Evolutionary conservation across 2,888 invertebrate genomes (phyloP).

Genomic region (Trissonchulus latispiculum): DNA sequence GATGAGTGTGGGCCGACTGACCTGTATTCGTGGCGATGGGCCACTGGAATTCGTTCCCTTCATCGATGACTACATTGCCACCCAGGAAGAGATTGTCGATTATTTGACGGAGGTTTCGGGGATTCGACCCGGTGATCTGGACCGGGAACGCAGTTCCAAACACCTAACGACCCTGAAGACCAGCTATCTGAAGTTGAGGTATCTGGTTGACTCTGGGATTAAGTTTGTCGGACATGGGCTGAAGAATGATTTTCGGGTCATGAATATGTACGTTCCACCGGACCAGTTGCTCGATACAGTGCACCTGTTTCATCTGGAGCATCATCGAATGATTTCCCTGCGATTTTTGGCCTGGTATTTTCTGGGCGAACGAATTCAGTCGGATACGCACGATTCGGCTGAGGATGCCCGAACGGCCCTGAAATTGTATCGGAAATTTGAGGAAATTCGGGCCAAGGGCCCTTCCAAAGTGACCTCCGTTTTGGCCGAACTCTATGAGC

Average conservation of each 20-base stretch:
- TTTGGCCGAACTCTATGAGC: slow-evolving; percentile 60
- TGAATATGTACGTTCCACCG: slow-evolving; percentile 66
- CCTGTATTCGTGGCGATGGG: slow-evolving; percentile 73
- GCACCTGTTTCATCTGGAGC: slow-evolving; percentile 67
- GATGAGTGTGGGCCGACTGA: slow-evolving; percentile 73
- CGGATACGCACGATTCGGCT: slow-evolving; percentile 73
- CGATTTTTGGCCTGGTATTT: slow-evolving; percentile 80
- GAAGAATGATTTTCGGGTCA: slow-evolving; percentile 77
- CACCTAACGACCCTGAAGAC: slow-evolving; percentile 75
- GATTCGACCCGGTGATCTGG: slow-evolving; percentile 74
- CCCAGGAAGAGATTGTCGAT: slow-evolving; percentile 60
- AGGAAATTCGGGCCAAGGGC: slow-evolving; percentile 50
- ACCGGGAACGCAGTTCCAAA: slow-evolving; percentile 70
- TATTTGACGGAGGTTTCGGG: slow-evolving; percentile 80
- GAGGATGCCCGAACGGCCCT: slow-evolving; percentile 76
- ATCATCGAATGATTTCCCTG: slow-evolving; percentile 74
- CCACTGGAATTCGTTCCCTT: slow-evolving; percentile 65
- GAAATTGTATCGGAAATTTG: slow-evolving; percentile 65
- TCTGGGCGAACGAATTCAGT: slow-evolving; percentile 69
- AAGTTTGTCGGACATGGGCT: slow-evolving; percentile 79
- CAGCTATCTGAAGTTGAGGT: slow-evolving; percentile 73
- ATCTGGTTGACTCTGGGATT: slow-evolving; percentile 68
- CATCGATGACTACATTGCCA: slow-evolving; percentile 79
- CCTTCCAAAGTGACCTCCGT: not conserved
- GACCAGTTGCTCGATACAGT: slow-evolving; percentile 78